phyloP scores from a whole-genome alignment of 2,797 vertebrate species.

The Emys orbicularis region DNA sequence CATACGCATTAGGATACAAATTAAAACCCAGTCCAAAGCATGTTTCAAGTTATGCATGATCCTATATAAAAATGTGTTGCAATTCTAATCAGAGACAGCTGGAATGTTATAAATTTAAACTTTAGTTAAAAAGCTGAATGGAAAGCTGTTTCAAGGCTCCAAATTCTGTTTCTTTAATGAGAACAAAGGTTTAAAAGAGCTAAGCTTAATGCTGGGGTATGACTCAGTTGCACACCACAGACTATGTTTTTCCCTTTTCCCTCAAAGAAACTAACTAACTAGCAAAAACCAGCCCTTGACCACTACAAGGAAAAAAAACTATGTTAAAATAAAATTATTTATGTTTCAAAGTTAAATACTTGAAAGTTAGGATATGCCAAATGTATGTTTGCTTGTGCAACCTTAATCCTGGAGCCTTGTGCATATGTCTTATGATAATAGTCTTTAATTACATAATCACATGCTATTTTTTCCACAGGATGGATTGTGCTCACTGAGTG shows the following conservation, averaged over 20 bases:
- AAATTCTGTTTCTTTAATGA: neutral
- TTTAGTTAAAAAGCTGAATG: neutral
- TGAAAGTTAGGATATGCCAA: neutral
- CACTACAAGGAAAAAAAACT: neutral
- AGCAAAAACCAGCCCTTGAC: neutral
- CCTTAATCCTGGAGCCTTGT: neutral
- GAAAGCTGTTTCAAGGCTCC: neutral
- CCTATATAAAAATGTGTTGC: neutral
- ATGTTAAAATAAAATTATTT: neutral
- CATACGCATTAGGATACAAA: neutral
- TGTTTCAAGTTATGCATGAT: neutral
- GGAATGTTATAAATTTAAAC: neutral
- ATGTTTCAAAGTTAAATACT: neutral
- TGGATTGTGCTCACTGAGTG: neutral
- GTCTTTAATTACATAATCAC: neutral
- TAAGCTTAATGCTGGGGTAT: rapidly evolving
- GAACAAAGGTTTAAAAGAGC: neutral
- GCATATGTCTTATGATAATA: neutral
- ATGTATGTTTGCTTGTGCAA: neutral
- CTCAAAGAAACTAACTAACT: neutral
- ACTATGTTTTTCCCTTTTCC: neutral
- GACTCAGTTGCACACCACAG: neutral
- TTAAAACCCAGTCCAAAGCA: neutral
- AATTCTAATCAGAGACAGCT: neutral
- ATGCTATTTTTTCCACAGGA: neutral